Base-by-base conservation (phyloP, 2,888 invertebrate species). In the Trichopria drosophilae region DNA sequence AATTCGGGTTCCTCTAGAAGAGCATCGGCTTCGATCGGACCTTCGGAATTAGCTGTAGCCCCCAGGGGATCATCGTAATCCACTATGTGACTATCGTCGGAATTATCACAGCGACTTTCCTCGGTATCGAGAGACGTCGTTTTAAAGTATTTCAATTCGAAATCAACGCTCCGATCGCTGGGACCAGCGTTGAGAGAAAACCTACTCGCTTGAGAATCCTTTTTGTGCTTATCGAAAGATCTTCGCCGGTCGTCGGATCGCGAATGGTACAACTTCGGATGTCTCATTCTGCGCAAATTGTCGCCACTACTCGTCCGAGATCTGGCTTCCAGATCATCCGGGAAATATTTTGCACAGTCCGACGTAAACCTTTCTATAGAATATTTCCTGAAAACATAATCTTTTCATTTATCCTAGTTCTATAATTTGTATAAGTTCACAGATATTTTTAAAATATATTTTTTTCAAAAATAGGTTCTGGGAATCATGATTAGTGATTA, bases 1-100 rank as follows among this genome's bases (percentile, higher is more conserved):
- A 74, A 54, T 50, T 75, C 74, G 0, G 72, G 73, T 44, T 74
- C 73, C 39, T 74, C 73, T 15, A 73, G 59, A 5, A 74, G 49
- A 5, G 71, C 65, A 44, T 71, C 69, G 1, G 64, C 64, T 29
- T 72, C 71, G 0, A 59, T 60, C 1, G 63, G 55, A 3, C 64
- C 67, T 4, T 72, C 72, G 4, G 64, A 58, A 3, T 34, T 40
- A 1, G 57, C 12, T 4, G 54, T 50, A 4, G 24, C 41, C 2
- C 36, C 45, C 15, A 63, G 51, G 4, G 46, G 50, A 3, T 68
- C 68, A 10, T 72, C 70, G 26, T 65, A 60, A 10, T 72, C 71
- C 12, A 67, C 55, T 20, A 61, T 60, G 37, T 63, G 68, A 46
- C 67, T 67, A 5, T 66, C 65, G 4, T 73, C 66, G 4, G 67